phyloP scores from a whole-genome alignment of 2,888 invertebrate genomes.

The Lepetodrilus schrolli region DNA sequence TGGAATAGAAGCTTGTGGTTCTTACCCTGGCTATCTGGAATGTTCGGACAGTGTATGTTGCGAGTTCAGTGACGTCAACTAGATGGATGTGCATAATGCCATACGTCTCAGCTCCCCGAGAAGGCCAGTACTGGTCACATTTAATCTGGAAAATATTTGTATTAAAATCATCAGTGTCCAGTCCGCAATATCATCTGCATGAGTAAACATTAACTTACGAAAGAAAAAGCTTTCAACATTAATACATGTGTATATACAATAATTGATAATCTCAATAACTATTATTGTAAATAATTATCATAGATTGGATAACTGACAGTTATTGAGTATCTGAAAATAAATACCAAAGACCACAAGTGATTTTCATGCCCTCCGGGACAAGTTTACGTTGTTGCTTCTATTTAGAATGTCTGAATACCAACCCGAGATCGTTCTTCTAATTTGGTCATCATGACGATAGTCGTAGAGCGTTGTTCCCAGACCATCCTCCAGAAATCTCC shows the following conservation, averaged over 20 bases:
- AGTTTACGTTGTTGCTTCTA: not conserved
- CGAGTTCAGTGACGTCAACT: conserved; percentile 95
- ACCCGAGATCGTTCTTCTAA: conserved; percentile 95
- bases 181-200: too few relatives aligned
- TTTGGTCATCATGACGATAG: conserved; percentile 99
- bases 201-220: not conserved
- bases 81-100: conserved; percentile 95
- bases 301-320: too few relatives aligned
- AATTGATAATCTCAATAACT: not conserved
- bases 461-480: conserved; percentile 95
- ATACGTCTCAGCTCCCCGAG: conserved; percentile 93
- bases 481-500: conserved; percentile 99
- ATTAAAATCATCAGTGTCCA: not conserved
- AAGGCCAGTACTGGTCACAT: conserved; percentile 94
- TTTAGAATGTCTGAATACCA: conserved; percentile 30
- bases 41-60: conserved; percentile 97
- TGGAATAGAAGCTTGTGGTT: too few relatives aligned
- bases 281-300: not conserved
- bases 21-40: conserved; percentile 79
- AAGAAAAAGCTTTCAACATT: not conserved
- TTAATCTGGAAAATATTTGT: conserved; percentile 77
- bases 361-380: not conserved
- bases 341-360: too few relatives aligned
- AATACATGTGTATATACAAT: not conserved
- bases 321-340: too few relatives aligned